Percentiles rank a stretch among this genome's conserved stretches.
Conservation (phyloP, 2,113 vertebrate genomes). For the Opisthocomus hoazin region DNA sequence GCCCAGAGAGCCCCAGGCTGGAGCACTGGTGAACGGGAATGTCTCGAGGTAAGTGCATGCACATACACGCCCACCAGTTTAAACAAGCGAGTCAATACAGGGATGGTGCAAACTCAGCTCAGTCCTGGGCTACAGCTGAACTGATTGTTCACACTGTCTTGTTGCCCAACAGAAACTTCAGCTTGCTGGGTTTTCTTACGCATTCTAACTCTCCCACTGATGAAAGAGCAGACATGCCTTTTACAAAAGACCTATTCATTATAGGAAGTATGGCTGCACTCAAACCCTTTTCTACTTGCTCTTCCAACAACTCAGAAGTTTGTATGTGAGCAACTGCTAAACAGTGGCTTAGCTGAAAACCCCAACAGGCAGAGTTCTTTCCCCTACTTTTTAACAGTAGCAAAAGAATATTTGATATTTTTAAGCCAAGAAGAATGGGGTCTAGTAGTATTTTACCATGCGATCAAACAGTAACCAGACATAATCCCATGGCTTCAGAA, state of each 20-base stretch:
- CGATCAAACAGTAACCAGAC: background rate
- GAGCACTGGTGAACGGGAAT: background rate
- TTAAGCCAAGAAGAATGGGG: background rate
- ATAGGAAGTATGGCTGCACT: background rate
- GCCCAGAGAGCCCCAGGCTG: background rate
- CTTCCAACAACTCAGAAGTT: background rate
- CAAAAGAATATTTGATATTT: background rate
- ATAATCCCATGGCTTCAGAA: background rate
- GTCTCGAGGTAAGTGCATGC: too few species aligned
- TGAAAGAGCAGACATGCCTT: background rate
- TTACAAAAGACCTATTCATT: accelerated
- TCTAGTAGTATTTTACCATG: background rate
- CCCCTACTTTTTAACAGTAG: background rate
- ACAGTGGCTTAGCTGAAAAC: background rate
- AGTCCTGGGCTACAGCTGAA: background rate
- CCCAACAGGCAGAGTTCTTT: background rate
- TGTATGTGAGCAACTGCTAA: background rate
- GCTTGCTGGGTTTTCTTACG: background rate
- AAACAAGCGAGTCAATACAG: background rate
- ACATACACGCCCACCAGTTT: background rate
- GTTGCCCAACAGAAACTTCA: background rate
- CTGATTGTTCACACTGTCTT: background rate
- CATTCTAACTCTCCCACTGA: background rate
- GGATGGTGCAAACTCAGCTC: background rate
- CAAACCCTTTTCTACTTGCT: background rate